phyloP scores from a whole-genome alignment of 2,888 invertebrate species.

The Orchesella flavescens region DNA sequence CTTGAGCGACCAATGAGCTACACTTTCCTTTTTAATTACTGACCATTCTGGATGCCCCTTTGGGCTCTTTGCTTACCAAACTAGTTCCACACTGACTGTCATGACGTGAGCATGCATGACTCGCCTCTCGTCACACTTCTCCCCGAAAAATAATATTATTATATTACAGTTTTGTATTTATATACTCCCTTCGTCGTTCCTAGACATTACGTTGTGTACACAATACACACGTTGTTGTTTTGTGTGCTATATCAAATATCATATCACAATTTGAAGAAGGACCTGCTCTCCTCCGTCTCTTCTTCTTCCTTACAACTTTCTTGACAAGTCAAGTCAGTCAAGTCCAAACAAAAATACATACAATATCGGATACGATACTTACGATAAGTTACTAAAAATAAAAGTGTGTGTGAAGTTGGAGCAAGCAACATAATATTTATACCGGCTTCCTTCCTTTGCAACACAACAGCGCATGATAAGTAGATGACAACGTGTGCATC shows the following conservation, averaged over 20 bases:
- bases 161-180: background rate
- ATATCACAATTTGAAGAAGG: too few relatives aligned
- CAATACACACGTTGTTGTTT: background rate
- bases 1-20: slow-evolving; percentile 71
- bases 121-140: slow-evolving; percentile 61
- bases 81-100: slow-evolving; percentile 71
- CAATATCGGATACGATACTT: too few relatives aligned
- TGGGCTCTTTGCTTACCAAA: slow-evolving; percentile 60
- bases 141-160: slow-evolving; percentile 46
- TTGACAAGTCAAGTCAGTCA: background rate
- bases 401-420: too few relatives aligned
- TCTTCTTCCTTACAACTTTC: background rate
- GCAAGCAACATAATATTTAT: too few relatives aligned
- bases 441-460: background rate
- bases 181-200: slow-evolving; percentile 5
- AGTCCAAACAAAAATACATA: background rate
- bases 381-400: background rate
- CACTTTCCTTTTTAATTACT: slow-evolving; percentile 72
- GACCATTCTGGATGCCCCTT: slow-evolving; percentile 71
- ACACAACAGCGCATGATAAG: too few relatives aligned
- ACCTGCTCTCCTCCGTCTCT: too few relatives aligned
- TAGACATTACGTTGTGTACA: slow-evolving; percentile 51
- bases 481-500: background rate
- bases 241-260: background rate
- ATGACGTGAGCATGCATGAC: slow-evolving; percentile 66